These are phyloP conservation scores for Pelobates fuscus DNA, from an alignment of 2,113 vertebrate genomes.

Conservation along the genomic window DNA sequence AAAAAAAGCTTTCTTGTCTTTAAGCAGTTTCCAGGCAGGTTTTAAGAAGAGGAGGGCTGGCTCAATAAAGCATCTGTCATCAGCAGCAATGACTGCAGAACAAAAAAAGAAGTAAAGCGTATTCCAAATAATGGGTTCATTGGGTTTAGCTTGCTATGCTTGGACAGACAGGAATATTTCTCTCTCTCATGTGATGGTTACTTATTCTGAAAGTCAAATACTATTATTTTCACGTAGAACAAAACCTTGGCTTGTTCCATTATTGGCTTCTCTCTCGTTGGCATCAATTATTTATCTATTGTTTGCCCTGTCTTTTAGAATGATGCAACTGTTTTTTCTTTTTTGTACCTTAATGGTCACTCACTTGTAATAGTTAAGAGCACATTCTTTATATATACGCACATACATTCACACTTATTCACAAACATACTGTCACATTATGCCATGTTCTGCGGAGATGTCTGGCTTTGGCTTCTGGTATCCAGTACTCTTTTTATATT, in stretches of 20 bases:
- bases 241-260: not conserved
- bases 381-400: too few relatives aligned
- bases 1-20: constrained; percentile 27
- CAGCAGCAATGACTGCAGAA: not conserved
- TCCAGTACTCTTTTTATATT: too few relatives aligned
- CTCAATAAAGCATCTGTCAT: not conserved
- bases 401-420: too few relatives aligned
- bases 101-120: not conserved
- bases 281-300: not conserved
- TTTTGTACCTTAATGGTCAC: too few relatives aligned
- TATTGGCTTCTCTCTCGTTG: not conserved
- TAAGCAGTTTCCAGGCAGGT: constrained; percentile 33
- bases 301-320: not conserved
- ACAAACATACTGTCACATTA: too few relatives aligned
- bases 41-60: not conserved
- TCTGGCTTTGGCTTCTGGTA: too few relatives aligned
- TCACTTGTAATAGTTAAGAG: too few relatives aligned
- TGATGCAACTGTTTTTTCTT: not conserved
- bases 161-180: not conserved
- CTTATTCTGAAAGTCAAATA: not conserved
- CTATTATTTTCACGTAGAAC: not conserved
- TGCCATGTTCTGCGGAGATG: too few relatives aligned
- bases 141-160: not conserved
- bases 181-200: not conserved
- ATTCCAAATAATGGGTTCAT: not conserved